phyloP scores from a whole-genome alignment of 2,888 invertebrate genomes.

The Leucozona laternaria region DNA sequence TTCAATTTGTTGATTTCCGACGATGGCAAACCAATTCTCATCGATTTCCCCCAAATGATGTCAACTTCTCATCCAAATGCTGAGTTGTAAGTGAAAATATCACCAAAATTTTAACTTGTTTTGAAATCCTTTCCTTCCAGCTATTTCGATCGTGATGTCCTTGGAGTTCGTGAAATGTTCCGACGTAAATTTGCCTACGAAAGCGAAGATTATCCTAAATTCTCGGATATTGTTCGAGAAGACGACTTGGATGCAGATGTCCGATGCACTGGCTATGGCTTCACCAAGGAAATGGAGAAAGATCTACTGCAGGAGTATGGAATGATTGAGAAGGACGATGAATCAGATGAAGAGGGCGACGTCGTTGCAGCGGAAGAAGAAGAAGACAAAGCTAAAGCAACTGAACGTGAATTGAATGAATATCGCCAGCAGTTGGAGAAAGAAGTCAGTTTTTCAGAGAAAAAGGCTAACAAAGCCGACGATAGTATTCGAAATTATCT shows the following conservation, averaged over 20 bases:
- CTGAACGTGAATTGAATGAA: slow-evolving; percentile 81
- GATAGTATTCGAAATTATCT: slow-evolving; percentile 82
- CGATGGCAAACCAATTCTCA: slow-evolving; percentile 92
- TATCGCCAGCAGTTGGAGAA: slow-evolving; percentile 82
- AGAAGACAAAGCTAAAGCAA: slow-evolving; percentile 66
- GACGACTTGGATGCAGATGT: slow-evolving; percentile 95
- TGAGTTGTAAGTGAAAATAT: slow-evolving; percentile 86
- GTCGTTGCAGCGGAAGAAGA: slow-evolving; percentile 77
- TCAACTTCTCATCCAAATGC: slow-evolving; percentile 97
- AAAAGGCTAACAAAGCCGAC: slow-evolving; percentile 83
- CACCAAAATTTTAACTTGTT: not conserved
- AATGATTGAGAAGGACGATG: slow-evolving; percentile 83
- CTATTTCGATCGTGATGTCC: slow-evolving; percentile 97
- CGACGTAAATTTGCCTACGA: slow-evolving; percentile 94
- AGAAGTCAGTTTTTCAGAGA: slow-evolving; percentile 84
- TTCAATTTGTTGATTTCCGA: slow-evolving; percentile 97
- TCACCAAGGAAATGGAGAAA: slow-evolving; percentile 92
- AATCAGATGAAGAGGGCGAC: slow-evolving; percentile 79
- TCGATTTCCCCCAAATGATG: slow-evolving; percentile 99
- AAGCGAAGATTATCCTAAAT: slow-evolving; percentile 91
- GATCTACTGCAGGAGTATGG: slow-evolving; percentile 88
- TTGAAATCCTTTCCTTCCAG: slow-evolving; percentile 82
- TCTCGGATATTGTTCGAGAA: slow-evolving; percentile 90
- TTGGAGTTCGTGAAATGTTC: slow-evolving; percentile 95
- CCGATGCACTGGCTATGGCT: slow-evolving; percentile 96